Percentiles rank a stretch among this genome's conserved stretches.
phyloP scores from a whole-genome alignment of 2,113 vertebrate genomes.

The Dasyurus viverrinus region DNA sequence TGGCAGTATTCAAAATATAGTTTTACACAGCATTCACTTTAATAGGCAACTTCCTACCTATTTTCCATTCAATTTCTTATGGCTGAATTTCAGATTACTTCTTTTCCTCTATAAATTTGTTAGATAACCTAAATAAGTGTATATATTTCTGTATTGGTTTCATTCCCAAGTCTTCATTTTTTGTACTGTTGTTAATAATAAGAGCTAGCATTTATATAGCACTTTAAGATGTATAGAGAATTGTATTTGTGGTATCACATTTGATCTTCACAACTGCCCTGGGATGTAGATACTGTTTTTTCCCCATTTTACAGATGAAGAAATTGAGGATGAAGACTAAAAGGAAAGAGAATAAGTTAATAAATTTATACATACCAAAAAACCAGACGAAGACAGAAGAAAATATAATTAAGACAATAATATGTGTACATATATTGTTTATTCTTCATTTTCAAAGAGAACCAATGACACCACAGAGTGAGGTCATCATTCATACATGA shows the following conservation, averaged over 20 bases:
- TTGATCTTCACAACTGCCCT: not conserved
- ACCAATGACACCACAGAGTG: not conserved
- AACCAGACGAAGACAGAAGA: not conserved
- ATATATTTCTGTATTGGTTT: not conserved
- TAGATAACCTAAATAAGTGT: not conserved
- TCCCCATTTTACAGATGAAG: not conserved
- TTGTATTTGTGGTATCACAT: not conserved
- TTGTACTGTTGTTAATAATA: not conserved
- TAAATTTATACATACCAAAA: not conserved
- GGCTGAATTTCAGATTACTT: not conserved
- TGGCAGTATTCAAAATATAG: not conserved
- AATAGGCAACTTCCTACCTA: not conserved
- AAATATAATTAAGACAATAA: not conserved
- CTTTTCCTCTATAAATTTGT: not conserved
- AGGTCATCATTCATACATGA: not conserved
- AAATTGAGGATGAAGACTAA: not conserved
- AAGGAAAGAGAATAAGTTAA: not conserved
- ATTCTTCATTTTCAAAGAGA: not conserved
- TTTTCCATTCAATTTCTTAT: not conserved
- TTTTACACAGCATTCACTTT: not conserved
- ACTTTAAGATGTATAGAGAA: not conserved
- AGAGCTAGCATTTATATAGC: too few species aligned
- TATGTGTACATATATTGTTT: not conserved
- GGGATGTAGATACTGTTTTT: not conserved
- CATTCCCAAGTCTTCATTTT: not conserved